Evolutionary conservation across 2,113 vertebrate species (phyloP), one percentile per base, ranked within the genome.

Genomic region (Hydrolagus affinis): DNA sequence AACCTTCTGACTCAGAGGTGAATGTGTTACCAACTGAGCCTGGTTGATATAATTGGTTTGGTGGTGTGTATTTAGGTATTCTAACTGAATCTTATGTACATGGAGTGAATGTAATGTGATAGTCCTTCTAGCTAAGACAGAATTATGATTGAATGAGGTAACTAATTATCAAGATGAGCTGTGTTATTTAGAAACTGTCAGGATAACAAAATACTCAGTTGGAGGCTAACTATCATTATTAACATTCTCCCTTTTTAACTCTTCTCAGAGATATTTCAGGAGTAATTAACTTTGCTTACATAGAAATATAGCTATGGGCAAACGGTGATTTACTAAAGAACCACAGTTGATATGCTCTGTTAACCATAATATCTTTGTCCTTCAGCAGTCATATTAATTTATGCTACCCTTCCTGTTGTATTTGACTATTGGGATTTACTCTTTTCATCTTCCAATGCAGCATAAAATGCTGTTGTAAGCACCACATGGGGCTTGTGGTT

Each of bases 161-260:
- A 59, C 0, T 25, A 6, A 8, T 80, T 62, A 64, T 2, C 11
- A 8, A 57, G 32, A 15, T 77, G 19, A 59, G 23, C 15, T 57
- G 44, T n/a, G n/a, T 57, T 23, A 60, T 59, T n/a, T 23, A 11
- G 8, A 25, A 62, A 15, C 9, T 19, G n/a, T 21, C 28, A 80
- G 6, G n/a, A n/a, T 80, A 12, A 80, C 28, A 62, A 60, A 62
- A 25, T 14, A 64, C 17, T 28, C 76, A 80, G 59, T 62, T 17
- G 14, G 76, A 80, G 76, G 57, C 57, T 80, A 80, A 62, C 57
- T 25, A 64, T 21, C 59, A 80, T 23, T 28, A 80, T 78, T 78
- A 78, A 78, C 57, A 60, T 25, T 78, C 56, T 28, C 23, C n/a
- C 76, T 62, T 56, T 28, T 11, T 80, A n/a, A 28, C 12, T 64